Conservation (phyloP, 2,888 invertebrate genomes). For the Digitonthophagus gazella region DNA sequence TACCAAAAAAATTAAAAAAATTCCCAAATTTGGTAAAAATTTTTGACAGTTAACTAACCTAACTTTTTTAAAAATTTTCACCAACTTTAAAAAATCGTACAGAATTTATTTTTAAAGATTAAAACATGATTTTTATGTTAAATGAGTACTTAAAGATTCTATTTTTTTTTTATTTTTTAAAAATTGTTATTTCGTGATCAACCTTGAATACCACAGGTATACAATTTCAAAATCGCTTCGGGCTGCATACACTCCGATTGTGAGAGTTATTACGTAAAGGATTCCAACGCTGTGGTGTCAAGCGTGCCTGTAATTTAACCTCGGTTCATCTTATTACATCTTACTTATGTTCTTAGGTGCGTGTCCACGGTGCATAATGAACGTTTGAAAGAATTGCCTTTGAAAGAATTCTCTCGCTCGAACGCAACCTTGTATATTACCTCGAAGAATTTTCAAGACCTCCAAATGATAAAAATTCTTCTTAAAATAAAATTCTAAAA, state of each 20-base stretch:
- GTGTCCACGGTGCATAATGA: not conserved
- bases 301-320: not conserved
- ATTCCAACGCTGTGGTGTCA: not conserved
- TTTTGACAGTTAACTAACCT: too few relatives aligned
- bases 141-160: too few relatives aligned
- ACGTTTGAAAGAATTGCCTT: too few relatives aligned
- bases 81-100: too few relatives aligned
- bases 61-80: too few relatives aligned
- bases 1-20: too few relatives aligned
- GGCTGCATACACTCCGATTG: not conserved
- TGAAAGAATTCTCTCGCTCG: not conserved
- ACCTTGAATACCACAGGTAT: constrained; percentile 14
- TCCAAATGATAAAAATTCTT: too few relatives aligned
- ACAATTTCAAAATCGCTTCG: not conserved
- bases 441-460: not conserved
- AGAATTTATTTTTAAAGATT: too few relatives aligned
- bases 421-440: not conserved
- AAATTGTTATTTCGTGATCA: too few relatives aligned
- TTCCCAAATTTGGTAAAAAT: too few relatives aligned
- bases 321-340: not conserved
- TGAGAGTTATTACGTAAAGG: constrained; percentile 16
- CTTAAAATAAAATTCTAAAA: not conserved
- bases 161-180: too few relatives aligned
- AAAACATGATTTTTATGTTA: too few relatives aligned
- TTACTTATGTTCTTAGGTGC: not conserved